phyloP scores from a whole-genome alignment of 2,888 invertebrate species.

The Tipula helvola region DNA sequence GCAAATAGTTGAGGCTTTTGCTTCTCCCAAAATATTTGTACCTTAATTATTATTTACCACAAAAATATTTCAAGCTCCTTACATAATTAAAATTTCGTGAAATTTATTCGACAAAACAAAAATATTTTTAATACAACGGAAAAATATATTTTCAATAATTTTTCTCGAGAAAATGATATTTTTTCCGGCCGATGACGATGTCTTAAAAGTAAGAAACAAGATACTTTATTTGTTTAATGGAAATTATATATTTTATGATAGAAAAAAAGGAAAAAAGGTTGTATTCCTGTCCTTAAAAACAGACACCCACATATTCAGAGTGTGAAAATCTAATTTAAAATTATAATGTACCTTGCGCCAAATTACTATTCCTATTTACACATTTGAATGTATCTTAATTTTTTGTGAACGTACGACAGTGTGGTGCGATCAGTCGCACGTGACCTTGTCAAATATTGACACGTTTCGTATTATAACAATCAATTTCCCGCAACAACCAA shows the following conservation, averaged over 20 bases:
- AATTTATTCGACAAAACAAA: too few species aligned
- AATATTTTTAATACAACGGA: too few species aligned
- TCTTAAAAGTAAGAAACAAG: background rate
- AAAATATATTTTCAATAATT: too few species aligned
- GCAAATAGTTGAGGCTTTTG: too few species aligned
- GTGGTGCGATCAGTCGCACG: background rate
- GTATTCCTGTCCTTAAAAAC: background rate
- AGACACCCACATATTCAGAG: background rate
- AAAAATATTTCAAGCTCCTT: too few species aligned
- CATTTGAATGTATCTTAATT: background rate
- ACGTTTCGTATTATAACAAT: background rate
- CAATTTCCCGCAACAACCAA: background rate
- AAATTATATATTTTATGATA: background rate
- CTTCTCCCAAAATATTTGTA: too few species aligned
- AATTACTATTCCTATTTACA: background rate
- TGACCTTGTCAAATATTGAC: background rate
- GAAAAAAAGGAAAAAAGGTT: background rate
- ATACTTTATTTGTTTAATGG: background rate
- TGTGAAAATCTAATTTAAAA: background rate
- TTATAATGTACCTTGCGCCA: background rate
- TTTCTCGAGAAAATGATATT: background rate
- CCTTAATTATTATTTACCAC: too few species aligned
- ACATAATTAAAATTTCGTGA: too few species aligned
- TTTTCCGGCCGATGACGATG: background rate
- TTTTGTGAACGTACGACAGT: background rate